Evolutionary conservation across 2,113 vertebrate species (phyloP), one percentile per base, ranked within the genome.

Genomic region (Semicossyphus pulcher): DNA sequence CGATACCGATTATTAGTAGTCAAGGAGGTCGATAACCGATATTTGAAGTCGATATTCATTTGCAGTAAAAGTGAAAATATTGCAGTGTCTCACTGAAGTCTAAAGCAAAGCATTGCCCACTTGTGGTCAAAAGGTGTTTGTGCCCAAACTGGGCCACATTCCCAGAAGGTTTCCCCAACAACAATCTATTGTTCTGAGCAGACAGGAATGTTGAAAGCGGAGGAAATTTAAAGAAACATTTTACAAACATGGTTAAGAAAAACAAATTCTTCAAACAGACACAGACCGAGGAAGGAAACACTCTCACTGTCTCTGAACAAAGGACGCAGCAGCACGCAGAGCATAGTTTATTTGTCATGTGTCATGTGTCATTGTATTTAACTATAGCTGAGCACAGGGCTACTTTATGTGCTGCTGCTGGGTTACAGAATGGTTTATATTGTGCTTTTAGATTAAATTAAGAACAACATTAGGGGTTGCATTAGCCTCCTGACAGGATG

Each of bases 61-160:
- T n/a, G n/a, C n/a, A n/a, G n/a, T n/a, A n/a, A n/a, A n/a, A n/a
- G n/a, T n/a, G n/a, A n/a, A n/a, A n/a, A n/a, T n/a, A n/a, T n/a
- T n/a, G n/a, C n/a, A n/a, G n/a, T 36, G 39, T 42, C n/a, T 3
- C 10, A 32, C 31, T 32, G 31, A 32, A 5, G 8, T 36, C 4
- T n/a, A 1, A n/a, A 62, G 69, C 28, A 34, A 7, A 60, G 18
- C 51, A 56, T 18, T 62, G 39, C 67, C 65, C 57, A 49, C 75
- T 80, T 15, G 34, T 78, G 85, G 48, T 54, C 42, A 68, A 15
- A 71, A 70, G 5, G 32, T 36, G 62, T 65, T 34, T 49, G 29
- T 51, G 41, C 32, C 9, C 41, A 51, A 21, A 48, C 16, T 47
- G 32, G 21, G 31, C 21, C 6, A 68, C 36, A 72, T 80, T 79